Evolutionary conservation across 2,797 vertebrate species (phyloP).

Genomic region (Adelosebastes latens): DNA sequence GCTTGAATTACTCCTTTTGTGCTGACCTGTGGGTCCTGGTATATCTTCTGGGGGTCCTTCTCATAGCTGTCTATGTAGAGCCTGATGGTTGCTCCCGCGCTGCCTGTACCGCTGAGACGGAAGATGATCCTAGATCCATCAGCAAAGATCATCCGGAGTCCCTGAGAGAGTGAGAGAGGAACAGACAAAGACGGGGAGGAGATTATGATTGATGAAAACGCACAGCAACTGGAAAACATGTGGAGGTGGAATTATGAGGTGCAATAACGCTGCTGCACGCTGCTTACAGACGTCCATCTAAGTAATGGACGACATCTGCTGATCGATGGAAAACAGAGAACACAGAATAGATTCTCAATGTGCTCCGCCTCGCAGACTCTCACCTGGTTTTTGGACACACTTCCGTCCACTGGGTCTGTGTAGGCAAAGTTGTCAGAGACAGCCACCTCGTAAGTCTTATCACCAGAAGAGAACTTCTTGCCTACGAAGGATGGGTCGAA

Average conservation of each 20-base stretch:
- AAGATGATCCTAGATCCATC: conserved; percentile 97
- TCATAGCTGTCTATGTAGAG: conserved; percentile 99
- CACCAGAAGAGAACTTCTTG: conserved; percentile 88
- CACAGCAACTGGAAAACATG: conserved; percentile 18
- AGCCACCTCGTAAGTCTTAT: conserved; percentile 93
- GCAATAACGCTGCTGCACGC: background rate
- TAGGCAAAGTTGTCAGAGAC: conserved; percentile 96
- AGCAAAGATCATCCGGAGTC: conserved; percentile 93
- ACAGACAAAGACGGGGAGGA: background rate
- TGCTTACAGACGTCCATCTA: background rate
- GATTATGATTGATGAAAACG: conserved; percentile 17
- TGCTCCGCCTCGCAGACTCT: conserved; percentile 1
- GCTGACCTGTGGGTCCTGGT: conserved; percentile 93
- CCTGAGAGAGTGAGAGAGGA: conserved; percentile 78
- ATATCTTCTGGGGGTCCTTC: conserved; percentile 91
- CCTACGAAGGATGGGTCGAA: conserved; percentile 90
- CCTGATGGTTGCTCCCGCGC: conserved; percentile 93
- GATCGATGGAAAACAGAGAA: background rate
- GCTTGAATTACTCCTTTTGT: conserved; percentile 8
- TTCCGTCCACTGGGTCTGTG: conserved; percentile 94
- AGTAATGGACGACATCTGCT: background rate
- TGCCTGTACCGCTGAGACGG: conserved; percentile 97
- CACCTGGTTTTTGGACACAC: conserved; percentile 97
- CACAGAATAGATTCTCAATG: background rate
- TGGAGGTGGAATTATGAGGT: conserved; percentile 5